Percentiles rank a stretch among this genome's conserved stretches.
Evolutionary conservation across 1,140 invertebrate genomes (phyloP).

Genomic region (Whitmania pigra): DNA sequence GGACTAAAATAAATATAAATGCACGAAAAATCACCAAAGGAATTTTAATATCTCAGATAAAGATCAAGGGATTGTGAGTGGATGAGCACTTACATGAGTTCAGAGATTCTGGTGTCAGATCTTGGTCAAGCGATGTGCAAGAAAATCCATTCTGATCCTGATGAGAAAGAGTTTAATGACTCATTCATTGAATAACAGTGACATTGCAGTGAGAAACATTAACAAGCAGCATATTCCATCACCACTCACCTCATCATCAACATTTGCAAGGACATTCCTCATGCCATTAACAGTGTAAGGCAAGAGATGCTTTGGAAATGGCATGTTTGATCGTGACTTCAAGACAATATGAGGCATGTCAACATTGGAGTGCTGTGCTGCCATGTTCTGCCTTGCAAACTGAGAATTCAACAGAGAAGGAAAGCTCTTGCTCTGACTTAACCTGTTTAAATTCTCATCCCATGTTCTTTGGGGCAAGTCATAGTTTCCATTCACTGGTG

Average conservation of each 20-base stretch:
- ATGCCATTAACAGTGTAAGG: neutral
- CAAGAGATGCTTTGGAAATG: conserved; percentile 10
- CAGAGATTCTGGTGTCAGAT: neutral
- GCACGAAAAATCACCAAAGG: too few species aligned
- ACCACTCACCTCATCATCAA: neutral
- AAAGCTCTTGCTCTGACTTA: too few species aligned
- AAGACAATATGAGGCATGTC: conserved; percentile 2
- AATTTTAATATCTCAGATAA: too few species aligned
- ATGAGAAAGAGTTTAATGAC: neutral
- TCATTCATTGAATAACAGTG: neutral
- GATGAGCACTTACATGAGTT: too few species aligned
- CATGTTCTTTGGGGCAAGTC: too few species aligned
- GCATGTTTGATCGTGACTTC: conserved; percentile 4
- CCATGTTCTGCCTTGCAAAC: too few species aligned
- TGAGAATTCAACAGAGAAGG: too few species aligned
- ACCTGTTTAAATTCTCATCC: too few species aligned
- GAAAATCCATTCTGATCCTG: neutral
- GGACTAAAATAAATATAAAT: too few species aligned
- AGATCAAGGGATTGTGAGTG: too few species aligned
- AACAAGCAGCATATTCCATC: neutral
- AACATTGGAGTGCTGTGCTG: neutral
- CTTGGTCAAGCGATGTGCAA: neutral
- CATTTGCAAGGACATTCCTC: neutral
- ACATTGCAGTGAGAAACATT: too few species aligned
- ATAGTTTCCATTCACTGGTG: too few species aligned